phyloP scores from a whole-genome alignment of 2,113 vertebrate species.

The Meriones unguiculatus region DNA sequence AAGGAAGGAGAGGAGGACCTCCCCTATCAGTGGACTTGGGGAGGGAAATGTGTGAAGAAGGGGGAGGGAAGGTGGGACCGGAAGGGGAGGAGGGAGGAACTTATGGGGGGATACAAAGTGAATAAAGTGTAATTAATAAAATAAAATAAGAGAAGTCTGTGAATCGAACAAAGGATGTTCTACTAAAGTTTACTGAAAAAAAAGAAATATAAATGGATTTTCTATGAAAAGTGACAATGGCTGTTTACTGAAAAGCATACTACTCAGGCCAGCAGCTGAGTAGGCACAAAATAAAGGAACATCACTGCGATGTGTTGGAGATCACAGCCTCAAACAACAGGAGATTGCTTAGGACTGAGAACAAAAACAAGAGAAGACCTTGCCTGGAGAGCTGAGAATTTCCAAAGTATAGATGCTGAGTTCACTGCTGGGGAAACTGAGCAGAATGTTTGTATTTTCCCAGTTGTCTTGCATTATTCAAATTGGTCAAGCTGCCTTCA shows the following conservation, averaged over 20 bases:
- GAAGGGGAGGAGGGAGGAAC: too few species aligned
- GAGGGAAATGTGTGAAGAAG: too few species aligned
- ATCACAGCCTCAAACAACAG: neutral
- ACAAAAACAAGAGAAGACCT: neutral
- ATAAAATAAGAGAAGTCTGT: too few species aligned
- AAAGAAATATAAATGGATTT: neutral
- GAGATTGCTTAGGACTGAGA: neutral
- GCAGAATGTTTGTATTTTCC: neutral
- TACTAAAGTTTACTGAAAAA: too few species aligned
- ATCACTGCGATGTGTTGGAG: neutral
- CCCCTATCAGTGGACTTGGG: too few species aligned
- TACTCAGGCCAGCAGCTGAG: neutral
- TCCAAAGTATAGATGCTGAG: neutral
- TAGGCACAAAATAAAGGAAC: neutral
- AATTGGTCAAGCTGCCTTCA: neutral
- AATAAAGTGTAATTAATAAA: too few species aligned
- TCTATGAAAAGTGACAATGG: neutral
- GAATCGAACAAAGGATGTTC: too few species aligned
- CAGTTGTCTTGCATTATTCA: neutral
- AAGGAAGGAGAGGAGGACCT: too few species aligned
- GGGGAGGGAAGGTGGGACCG: too few species aligned
- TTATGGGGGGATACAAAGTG: too few species aligned
- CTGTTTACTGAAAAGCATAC: neutral
- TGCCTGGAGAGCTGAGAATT: neutral
- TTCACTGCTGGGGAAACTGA: neutral